phyloP scores from a whole-genome alignment of 2,888 invertebrate genomes.

The Cheilosia soror region DNA sequence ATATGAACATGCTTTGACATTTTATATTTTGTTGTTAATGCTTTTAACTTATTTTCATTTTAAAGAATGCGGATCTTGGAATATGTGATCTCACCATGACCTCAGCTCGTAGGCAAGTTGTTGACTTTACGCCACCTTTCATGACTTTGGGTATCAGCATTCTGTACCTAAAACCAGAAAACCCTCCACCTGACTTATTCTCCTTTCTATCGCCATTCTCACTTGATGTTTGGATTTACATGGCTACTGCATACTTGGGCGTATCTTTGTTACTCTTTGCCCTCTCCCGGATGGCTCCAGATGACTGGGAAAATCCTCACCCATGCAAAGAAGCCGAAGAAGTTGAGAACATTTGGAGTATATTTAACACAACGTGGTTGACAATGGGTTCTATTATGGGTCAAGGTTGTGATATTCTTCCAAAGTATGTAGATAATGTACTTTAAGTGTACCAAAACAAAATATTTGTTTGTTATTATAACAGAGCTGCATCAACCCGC shows the following conservation, averaged over 20 bases:
- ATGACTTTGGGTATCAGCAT: slow-evolving; percentile 98
- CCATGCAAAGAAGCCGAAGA: slow-evolving; percentile 94
- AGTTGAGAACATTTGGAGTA: slow-evolving; percentile 93
- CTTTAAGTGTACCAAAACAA: no score
- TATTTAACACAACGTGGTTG: slow-evolving; percentile 96
- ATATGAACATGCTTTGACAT: no score
- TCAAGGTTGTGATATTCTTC: slow-evolving; percentile 96
- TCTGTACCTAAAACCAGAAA: slow-evolving; percentile 91
- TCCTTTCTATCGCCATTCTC: slow-evolving; percentile 96
- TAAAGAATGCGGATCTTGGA: slow-evolving; percentile 95
- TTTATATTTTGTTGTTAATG: neutral
- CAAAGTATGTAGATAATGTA: slow-evolving; percentile 87
- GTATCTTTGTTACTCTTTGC: slow-evolving; percentile 93
- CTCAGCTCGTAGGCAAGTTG: slow-evolving; percentile 92
- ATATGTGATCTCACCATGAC: slow-evolving; percentile 98
- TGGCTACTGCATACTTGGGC: slow-evolving; percentile 93
- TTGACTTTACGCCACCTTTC: slow-evolving; percentile 98
- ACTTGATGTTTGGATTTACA: slow-evolving; percentile 95
- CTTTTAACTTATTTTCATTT: neutral
- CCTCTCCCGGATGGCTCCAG: slow-evolving; percentile 93
- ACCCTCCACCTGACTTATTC: slow-evolving; percentile 91
- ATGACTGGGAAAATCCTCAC: slow-evolving; percentile 97
- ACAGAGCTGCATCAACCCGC: slow-evolving; percentile 93
- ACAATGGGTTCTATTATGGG: slow-evolving; percentile 96
- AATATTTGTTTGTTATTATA: neutral